These are phyloP conservation scores for Acleris emargana DNA, from an alignment of 2,888 invertebrate genomes.

Conservation along the genomic window DNA sequence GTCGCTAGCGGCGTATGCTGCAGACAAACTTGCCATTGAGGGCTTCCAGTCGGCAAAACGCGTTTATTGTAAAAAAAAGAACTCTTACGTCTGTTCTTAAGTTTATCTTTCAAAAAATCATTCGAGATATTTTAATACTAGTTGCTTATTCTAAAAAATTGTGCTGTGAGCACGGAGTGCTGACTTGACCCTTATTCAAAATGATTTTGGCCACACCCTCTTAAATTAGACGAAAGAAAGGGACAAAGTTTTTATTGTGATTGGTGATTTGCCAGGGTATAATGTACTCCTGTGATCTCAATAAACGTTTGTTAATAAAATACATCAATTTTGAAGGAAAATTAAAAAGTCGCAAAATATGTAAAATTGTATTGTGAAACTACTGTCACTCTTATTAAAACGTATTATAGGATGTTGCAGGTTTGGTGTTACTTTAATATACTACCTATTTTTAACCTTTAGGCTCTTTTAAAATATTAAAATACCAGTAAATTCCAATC, in stretches of 20 bases:
- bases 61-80: too few species aligned
- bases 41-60: neutral
- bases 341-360: slow-evolving; percentile 46
- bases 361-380: slow-evolving; percentile 39
- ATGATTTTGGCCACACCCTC: neutral
- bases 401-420: slow-evolving; percentile 1
- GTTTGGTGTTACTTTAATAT: neutral
- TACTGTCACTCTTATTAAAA: slow-evolving; percentile 23
- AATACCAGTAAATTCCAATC: too few species aligned
- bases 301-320: slow-evolving; percentile 70
- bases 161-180: neutral
- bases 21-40: neutral
- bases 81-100: too few species aligned
- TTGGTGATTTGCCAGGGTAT: slow-evolving; percentile 74
- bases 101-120: too few species aligned
- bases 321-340: slow-evolving; percentile 46
- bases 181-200: neutral
- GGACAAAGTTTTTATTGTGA: slow-evolving; percentile 58
- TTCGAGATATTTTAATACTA: too few species aligned
- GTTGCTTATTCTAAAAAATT: too few species aligned
- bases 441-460: too few species aligned
- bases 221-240: slow-evolving; percentile 39
- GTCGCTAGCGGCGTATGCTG: neutral
- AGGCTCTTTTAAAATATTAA: too few species aligned
- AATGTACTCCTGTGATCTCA: slow-evolving; percentile 82